These are phyloP conservation scores for Buceros bicornis DNA, from an alignment of 2,797 vertebrate genomes.

Conservation along the genomic window DNA sequence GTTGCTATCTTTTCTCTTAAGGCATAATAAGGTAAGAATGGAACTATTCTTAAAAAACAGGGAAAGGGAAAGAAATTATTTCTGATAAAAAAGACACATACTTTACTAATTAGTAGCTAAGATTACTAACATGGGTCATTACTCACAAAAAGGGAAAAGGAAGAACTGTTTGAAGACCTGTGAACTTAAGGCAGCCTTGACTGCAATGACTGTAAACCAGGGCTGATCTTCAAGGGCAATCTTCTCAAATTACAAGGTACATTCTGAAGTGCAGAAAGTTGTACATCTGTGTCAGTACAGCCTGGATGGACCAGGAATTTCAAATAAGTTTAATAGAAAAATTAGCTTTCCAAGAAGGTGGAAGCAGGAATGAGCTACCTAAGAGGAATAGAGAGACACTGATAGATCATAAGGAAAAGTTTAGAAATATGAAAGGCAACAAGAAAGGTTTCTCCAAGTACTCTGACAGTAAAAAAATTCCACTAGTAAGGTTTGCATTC, in stretches of 20 bases:
- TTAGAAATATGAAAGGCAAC: background rate
- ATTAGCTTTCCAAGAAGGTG: background rate
- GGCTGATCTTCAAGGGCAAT: background rate
- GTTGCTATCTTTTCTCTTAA: background rate
- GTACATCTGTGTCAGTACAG: fast-evolving
- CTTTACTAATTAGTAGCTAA: background rate
- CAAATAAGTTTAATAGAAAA: background rate
- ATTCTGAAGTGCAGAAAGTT: background rate
- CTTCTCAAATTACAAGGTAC: background rate
- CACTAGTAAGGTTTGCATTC: background rate
- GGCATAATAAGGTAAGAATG: background rate
- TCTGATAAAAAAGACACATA: background rate
- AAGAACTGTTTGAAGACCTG: background rate
- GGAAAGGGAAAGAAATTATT: background rate
- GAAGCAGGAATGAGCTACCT: background rate
- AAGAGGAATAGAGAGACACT: background rate
- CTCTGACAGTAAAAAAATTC: background rate
- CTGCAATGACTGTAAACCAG: background rate
- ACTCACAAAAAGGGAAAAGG: background rate
- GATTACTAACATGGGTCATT: background rate
- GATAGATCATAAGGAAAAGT: background rate
- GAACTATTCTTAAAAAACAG: background rate
- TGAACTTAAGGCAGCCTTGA: background rate
- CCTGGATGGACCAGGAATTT: background rate
- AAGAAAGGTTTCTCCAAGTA: background rate